Percentiles rank a stretch among this genome's conserved stretches.
phyloP scores from a whole-genome alignment of 1,140 invertebrate genomes.

The Sitobion miscanthi region DNA sequence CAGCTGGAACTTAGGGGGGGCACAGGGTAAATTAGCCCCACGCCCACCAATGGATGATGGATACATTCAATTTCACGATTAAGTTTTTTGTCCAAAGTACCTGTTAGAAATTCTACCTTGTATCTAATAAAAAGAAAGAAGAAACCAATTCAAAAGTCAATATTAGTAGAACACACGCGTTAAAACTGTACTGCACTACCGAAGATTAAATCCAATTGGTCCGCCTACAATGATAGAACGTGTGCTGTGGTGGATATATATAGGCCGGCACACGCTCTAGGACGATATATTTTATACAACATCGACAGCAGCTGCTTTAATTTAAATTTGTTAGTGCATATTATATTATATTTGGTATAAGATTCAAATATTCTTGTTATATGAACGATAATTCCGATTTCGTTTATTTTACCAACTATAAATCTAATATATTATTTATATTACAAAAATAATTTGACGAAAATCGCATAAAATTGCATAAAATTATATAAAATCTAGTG shows the following conservation, averaged over 20 bases:
- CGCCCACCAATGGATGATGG: neutral
- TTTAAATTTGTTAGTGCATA: no score
- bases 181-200: neutral
- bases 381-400: no score
- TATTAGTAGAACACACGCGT: no score
- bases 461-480: neutral
- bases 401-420: no score
- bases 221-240: neutral
- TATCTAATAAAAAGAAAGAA: neutral
- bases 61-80: neutral
- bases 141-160: neutral
- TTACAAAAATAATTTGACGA: neutral
- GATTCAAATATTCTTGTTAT: no score
- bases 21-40: neutral
- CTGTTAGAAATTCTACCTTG: neutral
- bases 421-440: no score
- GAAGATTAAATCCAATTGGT: neutral
- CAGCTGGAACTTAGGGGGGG: neutral
- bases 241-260: neutral
- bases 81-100: neutral
- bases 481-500: no score
- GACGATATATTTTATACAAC: no score
- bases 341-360: no score
- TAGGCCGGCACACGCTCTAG: no score
- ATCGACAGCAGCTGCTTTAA: no score